Percentiles rank a stretch among this genome's conserved stretches.
phyloP scores from a whole-genome alignment of 2,113 vertebrate genomes.

The Oreochromis niloticus region DNA sequence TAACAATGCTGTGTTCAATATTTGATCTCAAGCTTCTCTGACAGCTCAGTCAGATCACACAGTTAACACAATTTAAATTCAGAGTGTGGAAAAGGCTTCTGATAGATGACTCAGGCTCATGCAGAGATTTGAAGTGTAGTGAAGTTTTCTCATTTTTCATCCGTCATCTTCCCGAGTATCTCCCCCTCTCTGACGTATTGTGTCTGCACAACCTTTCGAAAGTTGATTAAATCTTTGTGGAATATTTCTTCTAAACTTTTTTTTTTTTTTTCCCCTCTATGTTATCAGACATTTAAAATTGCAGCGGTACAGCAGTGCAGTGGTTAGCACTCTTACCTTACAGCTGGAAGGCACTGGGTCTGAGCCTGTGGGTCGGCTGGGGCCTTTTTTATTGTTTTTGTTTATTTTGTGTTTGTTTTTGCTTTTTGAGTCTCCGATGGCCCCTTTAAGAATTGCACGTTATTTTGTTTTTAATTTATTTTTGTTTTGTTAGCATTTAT shows the following conservation, averaged over 20 bases:
- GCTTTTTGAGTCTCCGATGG: neutral
- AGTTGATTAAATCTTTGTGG: neutral
- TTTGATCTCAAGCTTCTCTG: neutral
- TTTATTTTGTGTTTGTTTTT: neutral
- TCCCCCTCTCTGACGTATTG: neutral
- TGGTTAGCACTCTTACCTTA: neutral
- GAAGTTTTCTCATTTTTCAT: neutral
- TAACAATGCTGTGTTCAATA: neutral
- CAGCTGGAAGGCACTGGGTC: rapidly evolving
- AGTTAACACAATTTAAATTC: neutral
- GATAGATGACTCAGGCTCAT: neutral
- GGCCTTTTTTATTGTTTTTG: neutral
- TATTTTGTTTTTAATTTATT: neutral
- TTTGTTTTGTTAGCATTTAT: neutral
- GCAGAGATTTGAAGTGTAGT: neutral
- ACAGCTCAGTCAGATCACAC: neutral
- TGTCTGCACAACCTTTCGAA: neutral
- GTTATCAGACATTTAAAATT: neutral
- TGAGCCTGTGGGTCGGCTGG: neutral
- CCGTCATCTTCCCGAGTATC: rapidly evolving
- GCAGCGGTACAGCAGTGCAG: neutral
- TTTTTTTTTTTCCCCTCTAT: no score
- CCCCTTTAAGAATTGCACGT: rapidly evolving
- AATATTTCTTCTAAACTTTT: neutral
- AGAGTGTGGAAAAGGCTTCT: neutral